These are phyloP conservation scores for Zoanthus solanderi DNA, from an alignment of 92 coral and sea anemone genomes.

Conservation along the genomic window DNA sequence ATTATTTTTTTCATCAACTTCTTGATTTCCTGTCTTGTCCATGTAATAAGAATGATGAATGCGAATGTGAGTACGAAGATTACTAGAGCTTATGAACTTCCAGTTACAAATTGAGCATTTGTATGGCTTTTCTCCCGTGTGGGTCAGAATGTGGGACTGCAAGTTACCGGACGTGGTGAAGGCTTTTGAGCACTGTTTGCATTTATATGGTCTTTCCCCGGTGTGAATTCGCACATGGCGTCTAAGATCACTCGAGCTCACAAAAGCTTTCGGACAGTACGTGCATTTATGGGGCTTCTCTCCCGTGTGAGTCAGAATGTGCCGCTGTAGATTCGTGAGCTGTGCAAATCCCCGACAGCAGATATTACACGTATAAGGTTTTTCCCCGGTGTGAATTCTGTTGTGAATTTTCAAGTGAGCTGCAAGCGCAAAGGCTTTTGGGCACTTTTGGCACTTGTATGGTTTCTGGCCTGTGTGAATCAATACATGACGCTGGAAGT, in stretches of 20 bases:
- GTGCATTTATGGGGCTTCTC: constrained; percentile 98
- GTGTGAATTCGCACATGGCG: constrained; percentile 98
- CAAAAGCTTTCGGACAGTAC: constrained; percentile 99
- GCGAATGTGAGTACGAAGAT: constrained; percentile 96
- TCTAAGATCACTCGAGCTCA: constrained; percentile 97
- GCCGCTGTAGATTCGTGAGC: constrained; percentile 95
- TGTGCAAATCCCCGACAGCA: constrained; percentile 99
- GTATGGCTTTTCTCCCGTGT: constrained; percentile 98
- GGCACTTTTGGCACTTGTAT: constrained; percentile 97
- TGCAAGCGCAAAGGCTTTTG: constrained; percentile 98
- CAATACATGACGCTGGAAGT: constrained; percentile 95
- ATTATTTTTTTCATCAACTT: not conserved
- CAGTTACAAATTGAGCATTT: constrained; percentile 97
- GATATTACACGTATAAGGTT: constrained; percentile 95
- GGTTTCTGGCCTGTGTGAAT: constrained; percentile 99
- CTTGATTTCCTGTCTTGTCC: constrained; percentile 69
- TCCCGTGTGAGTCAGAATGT: constrained; percentile 97
- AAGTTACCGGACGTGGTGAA: constrained; percentile 98
- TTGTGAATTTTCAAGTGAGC: constrained; percentile 99
- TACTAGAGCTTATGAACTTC: constrained; percentile 99
- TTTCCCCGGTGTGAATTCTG: constrained; percentile 97
- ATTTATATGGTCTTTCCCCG: constrained; percentile 96
- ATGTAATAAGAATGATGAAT: constrained; percentile 91
- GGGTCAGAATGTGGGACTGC: constrained; percentile 96
- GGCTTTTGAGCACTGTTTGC: constrained; percentile 98